Conservation (phyloP, 2,888 invertebrate species). For the Gnatocerus cornutus region DNA sequence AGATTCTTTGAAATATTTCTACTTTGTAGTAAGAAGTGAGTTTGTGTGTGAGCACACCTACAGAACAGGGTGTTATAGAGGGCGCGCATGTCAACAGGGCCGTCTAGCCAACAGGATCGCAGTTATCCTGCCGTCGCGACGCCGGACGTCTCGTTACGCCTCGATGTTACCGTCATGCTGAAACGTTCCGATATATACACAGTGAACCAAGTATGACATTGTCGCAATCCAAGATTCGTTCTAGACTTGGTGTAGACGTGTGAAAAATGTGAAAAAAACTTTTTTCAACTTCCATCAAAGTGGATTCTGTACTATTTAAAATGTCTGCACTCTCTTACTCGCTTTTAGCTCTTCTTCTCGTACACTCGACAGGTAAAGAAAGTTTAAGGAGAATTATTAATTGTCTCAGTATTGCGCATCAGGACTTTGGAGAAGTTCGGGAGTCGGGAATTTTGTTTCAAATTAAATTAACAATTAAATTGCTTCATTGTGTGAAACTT, state of each 20-base stretch:
- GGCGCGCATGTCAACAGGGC: conserved; percentile 58
- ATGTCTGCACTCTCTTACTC: conserved; percentile 55
- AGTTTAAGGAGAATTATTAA: background rate
- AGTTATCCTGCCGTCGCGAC: conserved; percentile 59
- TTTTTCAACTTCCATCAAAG: conserved; percentile 22
- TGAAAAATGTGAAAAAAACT: conserved; percentile 53
- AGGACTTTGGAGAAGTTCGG: background rate
- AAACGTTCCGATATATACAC: conserved; percentile 32
- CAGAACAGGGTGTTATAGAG: conserved; percentile 49
- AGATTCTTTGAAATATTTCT: conserved; percentile 47
- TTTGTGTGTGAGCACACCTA: conserved; percentile 46
- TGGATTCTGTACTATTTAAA: conserved; percentile 50
- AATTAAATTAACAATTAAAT: conserved; percentile 20
- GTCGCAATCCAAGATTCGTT: background rate
- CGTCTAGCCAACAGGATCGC: conserved; percentile 55
- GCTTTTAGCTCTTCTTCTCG: conserved; percentile 53
- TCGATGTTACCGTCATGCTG: conserved; percentile 27
- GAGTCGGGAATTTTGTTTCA: conserved; percentile 3
- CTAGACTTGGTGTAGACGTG: conserved; percentile 28
- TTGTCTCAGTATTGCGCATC: background rate
- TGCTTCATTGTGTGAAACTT: conserved; percentile 20
- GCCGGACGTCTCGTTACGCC: conserved; percentile 55
- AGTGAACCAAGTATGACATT: conserved; percentile 30
- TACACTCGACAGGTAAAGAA: conserved; percentile 54
- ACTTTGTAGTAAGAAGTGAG: conserved; percentile 41